Base-by-base conservation (phyloP, 2,113 vertebrate species). In the Ceratotherium simum region DNA sequence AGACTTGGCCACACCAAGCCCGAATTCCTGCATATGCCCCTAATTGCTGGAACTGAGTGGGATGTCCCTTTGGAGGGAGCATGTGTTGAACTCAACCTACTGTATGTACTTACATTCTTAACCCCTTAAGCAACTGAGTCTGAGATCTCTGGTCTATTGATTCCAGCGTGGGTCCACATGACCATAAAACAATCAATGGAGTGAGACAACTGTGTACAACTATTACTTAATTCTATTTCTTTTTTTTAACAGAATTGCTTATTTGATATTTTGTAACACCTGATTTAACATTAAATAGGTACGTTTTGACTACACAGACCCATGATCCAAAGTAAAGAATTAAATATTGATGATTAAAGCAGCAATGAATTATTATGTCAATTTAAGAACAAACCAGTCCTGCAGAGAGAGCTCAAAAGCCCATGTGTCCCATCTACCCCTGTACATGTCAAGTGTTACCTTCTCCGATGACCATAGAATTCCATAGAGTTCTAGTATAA, bases 311-410 rank as follows among this genome's bases (percentile, higher is more conserved):
- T 79, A 11, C 2, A 60, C 33, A 16, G n/a, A 88, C 8, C 36
- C 36, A 58, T 12, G 17, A 91, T 33, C 18, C 33, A 86, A 93
- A 98, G 56, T 92, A 31, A 95, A 80, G 8, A 80, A 80, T 82
- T 95, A 75, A 92, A 94, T 95, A 64, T 13, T 92, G 46, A 91
- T 79, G 18, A 62, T 14, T n/a, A 90, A 96, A 92, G 29, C 23
- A 93, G 23, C 65, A 73, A 92, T 62, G 10, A 86, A 54, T 65
- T 73, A 79, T 51, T 89, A 56, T 78, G 13, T 70, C 42, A 70
- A 29, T 81, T 86, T 62, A 64, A 93, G 29, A 20, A 39, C 25
- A 84, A 92, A 78, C 25, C 8, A 67, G 4, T 65, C 39, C 36
- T 79, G 8, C 7, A 83, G 25, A 92, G 8, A 76, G 5, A 46